A percentile compares a stretch with the other conserved stretches of the same genome.
Conservation (phyloP, 2,113 vertebrate species). For the Syngnathus typhle region DNA sequence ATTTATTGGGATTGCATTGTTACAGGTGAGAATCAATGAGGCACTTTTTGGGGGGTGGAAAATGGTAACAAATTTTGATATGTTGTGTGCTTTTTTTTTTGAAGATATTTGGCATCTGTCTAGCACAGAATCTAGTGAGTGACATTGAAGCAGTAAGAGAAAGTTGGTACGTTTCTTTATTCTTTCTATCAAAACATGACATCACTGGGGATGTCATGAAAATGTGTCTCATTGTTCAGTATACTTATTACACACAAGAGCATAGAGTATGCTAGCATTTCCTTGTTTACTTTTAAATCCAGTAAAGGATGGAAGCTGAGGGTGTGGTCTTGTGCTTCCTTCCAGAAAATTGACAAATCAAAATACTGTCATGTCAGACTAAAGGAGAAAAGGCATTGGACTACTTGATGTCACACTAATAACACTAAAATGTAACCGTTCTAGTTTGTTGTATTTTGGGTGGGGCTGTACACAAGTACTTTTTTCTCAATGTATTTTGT, state of each 20-base stretch:
- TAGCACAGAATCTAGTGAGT: conserved; percentile 97
- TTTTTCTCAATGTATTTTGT: not conserved
- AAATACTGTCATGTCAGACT: no score
- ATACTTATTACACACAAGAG: not conserved
- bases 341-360: not conserved
- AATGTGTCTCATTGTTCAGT: not conserved
- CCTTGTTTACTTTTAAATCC: not conserved
- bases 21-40: conserved; percentile 77
- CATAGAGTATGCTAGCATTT: not conserved
- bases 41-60: not conserved
- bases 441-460: not conserved
- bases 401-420: no score
- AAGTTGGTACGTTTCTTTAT: conserved; percentile 80
- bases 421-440: not conserved
- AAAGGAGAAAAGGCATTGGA: no score
- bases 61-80: not conserved
- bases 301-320: not conserved
- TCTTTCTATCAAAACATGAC: not conserved
- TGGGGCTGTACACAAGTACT: no score
- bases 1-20: conserved; percentile 94
- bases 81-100: not conserved
- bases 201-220: not conserved
- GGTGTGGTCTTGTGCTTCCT: not conserved
- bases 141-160: conserved; percentile 97
- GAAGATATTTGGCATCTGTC: conserved; percentile 96